These are phyloP conservation scores for Balanococcus diminutus DNA, from an alignment of 2,888 invertebrate genomes.

Conservation along the genomic window DNA sequence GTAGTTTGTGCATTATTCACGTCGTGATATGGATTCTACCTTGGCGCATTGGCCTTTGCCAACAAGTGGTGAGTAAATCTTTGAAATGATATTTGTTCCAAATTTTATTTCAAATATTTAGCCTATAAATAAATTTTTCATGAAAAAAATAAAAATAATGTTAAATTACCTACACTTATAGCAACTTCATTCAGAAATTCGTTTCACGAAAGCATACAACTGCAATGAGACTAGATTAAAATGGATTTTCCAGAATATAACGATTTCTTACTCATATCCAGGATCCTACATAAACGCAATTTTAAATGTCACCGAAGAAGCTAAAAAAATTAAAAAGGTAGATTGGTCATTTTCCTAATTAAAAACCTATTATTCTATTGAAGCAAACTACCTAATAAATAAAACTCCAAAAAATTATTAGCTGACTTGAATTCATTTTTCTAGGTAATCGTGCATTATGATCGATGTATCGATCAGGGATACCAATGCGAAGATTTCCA, in stretches of 20 bases:
- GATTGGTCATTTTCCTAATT: too few relatives aligned
- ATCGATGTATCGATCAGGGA: constrained; percentile 2
- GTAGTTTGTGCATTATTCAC: too few relatives aligned
- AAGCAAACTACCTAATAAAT: neutral
- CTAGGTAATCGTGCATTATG: neutral
- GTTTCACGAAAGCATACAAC: neutral
- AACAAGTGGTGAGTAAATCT: neutral
- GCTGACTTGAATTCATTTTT: neutral
- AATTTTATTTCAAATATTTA: too few relatives aligned
- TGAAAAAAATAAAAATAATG: neutral
- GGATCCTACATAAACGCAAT: neutral
- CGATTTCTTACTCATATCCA: neutral
- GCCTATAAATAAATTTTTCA: neutral
- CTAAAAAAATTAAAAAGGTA: neutral
- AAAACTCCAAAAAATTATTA: too few relatives aligned
- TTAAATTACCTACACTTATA: neutral
- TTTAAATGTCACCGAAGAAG: neutral
- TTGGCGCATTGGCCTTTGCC: too few relatives aligned
- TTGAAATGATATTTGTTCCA: too few relatives aligned
- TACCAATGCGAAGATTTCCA: constrained; percentile 22
- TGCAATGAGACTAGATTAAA: neutral
- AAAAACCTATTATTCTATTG: too few relatives aligned
- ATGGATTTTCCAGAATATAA: neutral
- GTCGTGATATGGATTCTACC: too few relatives aligned
- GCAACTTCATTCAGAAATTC: neutral